phyloP scores from a whole-genome alignment of 2,888 invertebrate genomes.

The Noctuana brunneofusca region DNA sequence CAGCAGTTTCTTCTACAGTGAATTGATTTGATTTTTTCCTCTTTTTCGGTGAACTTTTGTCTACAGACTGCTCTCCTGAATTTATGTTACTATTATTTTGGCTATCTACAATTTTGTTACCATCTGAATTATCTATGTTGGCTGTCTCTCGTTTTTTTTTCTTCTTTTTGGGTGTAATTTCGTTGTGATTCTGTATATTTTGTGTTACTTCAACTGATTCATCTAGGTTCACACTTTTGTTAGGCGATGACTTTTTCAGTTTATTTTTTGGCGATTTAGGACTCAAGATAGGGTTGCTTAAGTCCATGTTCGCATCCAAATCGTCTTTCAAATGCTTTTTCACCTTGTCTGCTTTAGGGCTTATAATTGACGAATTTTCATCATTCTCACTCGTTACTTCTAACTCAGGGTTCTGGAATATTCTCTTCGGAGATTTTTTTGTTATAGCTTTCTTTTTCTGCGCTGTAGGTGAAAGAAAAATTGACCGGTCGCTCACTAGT shows the following conservation, averaged over 20 bases:
- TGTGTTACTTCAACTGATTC: slow-evolving; percentile 28
- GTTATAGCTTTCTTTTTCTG: slow-evolving; percentile 75
- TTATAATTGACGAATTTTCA: slow-evolving; percentile 43
- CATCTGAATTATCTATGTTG: neutral
- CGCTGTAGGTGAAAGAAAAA: slow-evolving; percentile 70
- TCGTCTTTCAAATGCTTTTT: slow-evolving; percentile 70
- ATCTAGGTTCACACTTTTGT: slow-evolving; percentile 28
- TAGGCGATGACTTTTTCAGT: slow-evolving; percentile 29
- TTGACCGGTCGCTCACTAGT: slow-evolving; percentile 66
- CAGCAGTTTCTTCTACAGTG: slow-evolving; percentile 6
- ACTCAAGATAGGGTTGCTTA: slow-evolving; percentile 35
- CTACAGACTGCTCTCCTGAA: slow-evolving; percentile 26
- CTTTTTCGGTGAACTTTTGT: slow-evolving; percentile 37
- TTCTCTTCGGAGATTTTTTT: slow-evolving; percentile 76
- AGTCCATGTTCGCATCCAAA: slow-evolving; percentile 48
- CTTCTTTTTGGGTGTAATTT: slow-evolving; percentile 56
- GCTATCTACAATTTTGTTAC: neutral
- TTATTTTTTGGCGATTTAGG: slow-evolving; percentile 46
- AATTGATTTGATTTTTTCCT: slow-evolving; percentile 26
- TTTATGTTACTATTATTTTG: slow-evolving; percentile 2
- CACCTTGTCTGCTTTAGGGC: slow-evolving; percentile 70
- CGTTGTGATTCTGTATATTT: slow-evolving; percentile 42
- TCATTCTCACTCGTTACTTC: slow-evolving; percentile 59
- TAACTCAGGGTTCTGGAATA: slow-evolving; percentile 68
- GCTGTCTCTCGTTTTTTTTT: slow-evolving; percentile 39